Conservation (phyloP, 2,888 invertebrate genomes). For the Scrobipalpa costella region DNA sequence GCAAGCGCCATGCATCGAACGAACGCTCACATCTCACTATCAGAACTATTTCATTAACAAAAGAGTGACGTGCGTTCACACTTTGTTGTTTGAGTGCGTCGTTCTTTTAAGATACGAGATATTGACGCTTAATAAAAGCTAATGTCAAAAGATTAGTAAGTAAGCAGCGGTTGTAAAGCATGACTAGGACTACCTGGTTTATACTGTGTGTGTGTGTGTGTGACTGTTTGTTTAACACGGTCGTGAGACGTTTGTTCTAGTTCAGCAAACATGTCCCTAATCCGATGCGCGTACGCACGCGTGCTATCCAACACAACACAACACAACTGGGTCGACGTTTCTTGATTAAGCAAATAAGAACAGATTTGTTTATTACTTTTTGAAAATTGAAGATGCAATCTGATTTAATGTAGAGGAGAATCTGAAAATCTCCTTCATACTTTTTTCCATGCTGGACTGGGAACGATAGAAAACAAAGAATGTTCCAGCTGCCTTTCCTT, state of each 20-base stretch:
- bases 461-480: no score
- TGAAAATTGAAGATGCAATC: no score
- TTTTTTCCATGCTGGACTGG: no score
- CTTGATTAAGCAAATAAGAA: not conserved
- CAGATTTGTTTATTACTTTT: no score
- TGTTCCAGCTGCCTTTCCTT: no score
- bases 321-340: slow-evolving; percentile 4
- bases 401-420: no score
- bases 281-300: not conserved
- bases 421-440: no score
- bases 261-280: not conserved
- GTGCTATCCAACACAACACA: not conserved
- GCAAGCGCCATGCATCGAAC: no score
- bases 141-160: not conserved
- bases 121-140: slow-evolving; percentile 5
- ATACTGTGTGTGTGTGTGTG: not conserved
- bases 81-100: slow-evolving; percentile 1
- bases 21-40: no score
- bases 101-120: not conserved
- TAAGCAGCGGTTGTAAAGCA: not conserved
- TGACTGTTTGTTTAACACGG: not conserved
- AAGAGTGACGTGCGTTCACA: not conserved
- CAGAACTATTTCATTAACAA: no score
- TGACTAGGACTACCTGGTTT: not conserved
- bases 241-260: not conserved